Evolutionary conservation across 1,140 invertebrate species (phyloP), one percentile per base, ranked within the genome.

Genomic region (Hypothenemus hampei): DNA sequence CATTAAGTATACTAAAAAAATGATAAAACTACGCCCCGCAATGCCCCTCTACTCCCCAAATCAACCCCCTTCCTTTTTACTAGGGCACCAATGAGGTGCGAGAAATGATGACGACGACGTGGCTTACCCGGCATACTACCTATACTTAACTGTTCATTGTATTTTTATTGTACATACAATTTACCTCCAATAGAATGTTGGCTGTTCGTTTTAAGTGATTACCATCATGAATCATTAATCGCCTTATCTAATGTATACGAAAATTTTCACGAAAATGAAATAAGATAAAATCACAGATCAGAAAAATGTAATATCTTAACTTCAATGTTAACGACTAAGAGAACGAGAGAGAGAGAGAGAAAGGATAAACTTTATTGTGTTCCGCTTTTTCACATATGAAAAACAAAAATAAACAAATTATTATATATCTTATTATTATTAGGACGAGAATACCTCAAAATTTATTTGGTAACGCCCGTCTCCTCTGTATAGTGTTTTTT

Each of bases 401-500:
- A n/a, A n/a, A n/a, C n/a, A 64, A 69, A 69, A 70, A 57, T 43
- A 43, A n/a, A n/a, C n/a, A n/a, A n/a, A n/a, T n/a, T 43, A 43
- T 58, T 67, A 70, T 69, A 69, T 70, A 67, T 65, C 66, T 64
- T 66, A 65, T 65, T 64, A 67, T 69, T 64, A 67, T 62, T 68
- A 61, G 67, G 67, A 69, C 67, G 65, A 69, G 66, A n/a, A 69
- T 68, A 69, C 67, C 66, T 65, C 67, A 64, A 67, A 63, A 67
- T 61, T 68, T 65, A 64, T 69, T 69, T 69, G 69, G 65, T 70
- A 68, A 71, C 64, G 67, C 66, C n/a, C 63, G 66, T 69, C 75
- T 78, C 75, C 75, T 77, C 76, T 78, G 77, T 78, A 77, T 78
- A 78, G 77, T 78, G 76, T 78, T 78, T 78, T 67, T 78, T 78